phyloP scores from a whole-genome alignment of 2,113 vertebrate species.

The Oreochromis niloticus region DNA sequence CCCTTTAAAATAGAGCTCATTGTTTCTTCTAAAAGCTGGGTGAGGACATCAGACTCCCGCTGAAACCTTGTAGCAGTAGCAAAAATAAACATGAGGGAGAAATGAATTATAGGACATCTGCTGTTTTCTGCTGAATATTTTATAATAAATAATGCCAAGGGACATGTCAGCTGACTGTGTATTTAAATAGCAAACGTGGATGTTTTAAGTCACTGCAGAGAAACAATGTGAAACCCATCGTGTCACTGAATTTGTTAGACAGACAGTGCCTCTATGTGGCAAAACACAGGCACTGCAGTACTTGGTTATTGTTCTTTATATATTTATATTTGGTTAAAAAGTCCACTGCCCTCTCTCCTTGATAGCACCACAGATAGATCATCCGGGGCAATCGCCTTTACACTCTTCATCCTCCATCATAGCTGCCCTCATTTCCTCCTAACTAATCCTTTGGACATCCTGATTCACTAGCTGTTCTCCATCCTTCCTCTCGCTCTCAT shows the following conservation, averaged over 20 bases:
- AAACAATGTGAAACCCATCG: background rate
- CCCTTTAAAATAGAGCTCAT: background rate
- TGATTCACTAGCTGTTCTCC: background rate
- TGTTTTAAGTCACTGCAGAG: background rate
- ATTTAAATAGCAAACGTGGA: background rate
- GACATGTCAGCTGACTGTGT: background rate
- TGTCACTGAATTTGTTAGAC: background rate
- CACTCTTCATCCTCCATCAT: background rate
- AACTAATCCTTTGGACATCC: background rate
- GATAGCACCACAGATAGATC: background rate
- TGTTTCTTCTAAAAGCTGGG: background rate
- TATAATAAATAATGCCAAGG: background rate
- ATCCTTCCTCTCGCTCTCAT: background rate
- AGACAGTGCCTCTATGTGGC: slow-evolving; percentile 54
- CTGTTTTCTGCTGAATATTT: background rate
- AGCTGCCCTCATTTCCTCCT: background rate
- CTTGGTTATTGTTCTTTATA: background rate
- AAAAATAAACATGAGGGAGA: background rate
- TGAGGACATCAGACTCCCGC: background rate
- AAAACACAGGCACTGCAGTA: slow-evolving; percentile 28
- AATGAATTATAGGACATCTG: background rate
- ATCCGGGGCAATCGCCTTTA: background rate
- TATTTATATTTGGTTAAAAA: background rate
- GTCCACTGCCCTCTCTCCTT: background rate
- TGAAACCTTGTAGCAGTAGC: background rate